Percentiles rank a stretch among this genome's conserved stretches.
Conservation (phyloP, 2,113 vertebrate genomes). For the Ginglymostoma cirratum region DNA sequence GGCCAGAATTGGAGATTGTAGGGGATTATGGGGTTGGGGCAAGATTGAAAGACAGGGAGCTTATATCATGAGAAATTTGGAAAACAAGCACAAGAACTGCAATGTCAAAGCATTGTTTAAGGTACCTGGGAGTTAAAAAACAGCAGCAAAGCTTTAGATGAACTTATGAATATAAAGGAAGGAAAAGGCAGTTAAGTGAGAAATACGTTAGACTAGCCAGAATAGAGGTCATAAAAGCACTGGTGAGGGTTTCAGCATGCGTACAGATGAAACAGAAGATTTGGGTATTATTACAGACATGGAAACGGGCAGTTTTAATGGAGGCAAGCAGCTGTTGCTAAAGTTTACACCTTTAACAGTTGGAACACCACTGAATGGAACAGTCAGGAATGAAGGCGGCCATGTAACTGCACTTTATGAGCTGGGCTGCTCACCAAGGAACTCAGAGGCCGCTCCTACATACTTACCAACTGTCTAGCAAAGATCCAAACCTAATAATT, state of each 20-base stretch:
- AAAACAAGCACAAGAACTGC: background rate
- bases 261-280: background rate
- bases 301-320: background rate
- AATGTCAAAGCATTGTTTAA: background rate
- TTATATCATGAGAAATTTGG: background rate
- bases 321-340: background rate
- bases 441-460: background rate
- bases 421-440: background rate
- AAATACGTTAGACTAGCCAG: background rate
- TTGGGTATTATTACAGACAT: background rate
- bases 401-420: background rate
- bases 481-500: background rate
- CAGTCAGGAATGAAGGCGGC: background rate
- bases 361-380: background rate
- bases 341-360: background rate
- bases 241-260: background rate
- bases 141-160: background rate
- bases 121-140: background rate
- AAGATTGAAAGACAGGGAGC: background rate
- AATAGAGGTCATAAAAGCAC: background rate
- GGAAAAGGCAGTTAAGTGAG: background rate
- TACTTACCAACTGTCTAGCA: background rate
- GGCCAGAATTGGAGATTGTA: background rate
- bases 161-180: background rate
- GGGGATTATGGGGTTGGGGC: background rate